Base-by-base conservation (phyloP, 2,113 vertebrate species). In the Colinus virginianus region DNA sequence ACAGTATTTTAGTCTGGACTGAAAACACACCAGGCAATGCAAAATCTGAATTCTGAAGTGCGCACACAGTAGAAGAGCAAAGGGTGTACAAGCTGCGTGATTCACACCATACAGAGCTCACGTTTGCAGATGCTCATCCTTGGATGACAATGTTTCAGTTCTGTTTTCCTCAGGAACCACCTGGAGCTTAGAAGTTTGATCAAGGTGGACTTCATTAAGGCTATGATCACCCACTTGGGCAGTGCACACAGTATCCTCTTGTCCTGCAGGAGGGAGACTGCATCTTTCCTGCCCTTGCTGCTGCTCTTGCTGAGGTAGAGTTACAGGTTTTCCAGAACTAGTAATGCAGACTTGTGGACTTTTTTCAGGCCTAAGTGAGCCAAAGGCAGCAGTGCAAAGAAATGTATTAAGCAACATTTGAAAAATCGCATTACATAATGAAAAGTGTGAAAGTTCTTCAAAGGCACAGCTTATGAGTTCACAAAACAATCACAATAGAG, bases 191-290 rank as follows among this genome's bases (percentile, higher is more conserved):
- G 91, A 83, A 6, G 38, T 83, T 93, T 94, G 51, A 84, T 30
- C 43, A 49, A 40, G n/a, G 16, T 78, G 42, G 68, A 70, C 74
- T 69, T 87, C 28, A 25, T 36, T 58, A 68, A 75, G 62, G 38
- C 19, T 75, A 30, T 23, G 48, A 59, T 94, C 80, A 69, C 66
- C 81, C 83, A 46, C 58, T 42, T 76, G 92, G 56, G 69, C 55
- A 87, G 28, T 53, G 64, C 63, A 97, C 13, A 96, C 95, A 90
- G 96, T 97, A 80, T 98, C 97, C 13, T 98, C 98, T 97, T 98
- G 98, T 95, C 88, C 95, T 78, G 55, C 13, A 43, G 34, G 7
- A 92, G 68, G 97, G 45, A 96, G 92, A 91, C 32, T 95, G 59
- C 53, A 59, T 70, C 78, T 84, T 56, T 93, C 90, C 48, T 97